Percentiles rank a stretch among this genome's conserved stretches.
phyloP scores from a whole-genome alignment of 2,797 vertebrate species.

The Brachymystax lenok region DNA sequence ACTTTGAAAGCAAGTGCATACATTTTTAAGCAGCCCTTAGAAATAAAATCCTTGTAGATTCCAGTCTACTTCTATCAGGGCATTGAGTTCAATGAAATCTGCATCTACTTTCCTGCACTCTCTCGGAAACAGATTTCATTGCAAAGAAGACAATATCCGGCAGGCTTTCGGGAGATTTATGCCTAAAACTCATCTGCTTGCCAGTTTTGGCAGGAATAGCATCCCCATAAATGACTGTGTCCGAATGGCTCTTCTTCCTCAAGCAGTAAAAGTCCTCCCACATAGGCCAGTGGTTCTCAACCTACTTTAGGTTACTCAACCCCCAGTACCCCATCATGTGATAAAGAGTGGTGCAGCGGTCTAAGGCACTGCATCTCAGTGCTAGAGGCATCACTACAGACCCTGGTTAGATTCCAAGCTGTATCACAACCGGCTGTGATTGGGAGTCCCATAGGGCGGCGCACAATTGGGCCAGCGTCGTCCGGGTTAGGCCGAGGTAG shows the following conservation, averaged over 20 bases:
- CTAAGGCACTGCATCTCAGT: too few species aligned
- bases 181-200: conserved; percentile 48
- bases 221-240: not conserved
- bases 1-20: not conserved
- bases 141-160: conserved; percentile 36
- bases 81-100: not conserved
- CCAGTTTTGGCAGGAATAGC: not conserved
- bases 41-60: too few species aligned
- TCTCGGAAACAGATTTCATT: conserved; percentile 8
- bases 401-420: too few species aligned
- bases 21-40: not conserved
- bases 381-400: too few species aligned
- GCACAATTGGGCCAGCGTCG: too few species aligned
- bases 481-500: too few species aligned
- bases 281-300: not conserved
- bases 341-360: too few species aligned
- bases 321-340: not conserved
- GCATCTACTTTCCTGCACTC: not conserved
- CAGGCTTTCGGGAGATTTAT: conserved; percentile 37
- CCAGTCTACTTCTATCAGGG: not conserved
- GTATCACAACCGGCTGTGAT: too few species aligned
- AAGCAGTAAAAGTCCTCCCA: not conserved
- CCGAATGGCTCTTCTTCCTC: not conserved
- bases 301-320: not conserved
- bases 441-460: too few species aligned